Percentiles rank a stretch among this genome's conserved stretches.
These are phyloP conservation scores for Catharus ustulatus DNA, from an alignment of 2,797 vertebrate genomes.

Conservation along the genomic window DNA sequence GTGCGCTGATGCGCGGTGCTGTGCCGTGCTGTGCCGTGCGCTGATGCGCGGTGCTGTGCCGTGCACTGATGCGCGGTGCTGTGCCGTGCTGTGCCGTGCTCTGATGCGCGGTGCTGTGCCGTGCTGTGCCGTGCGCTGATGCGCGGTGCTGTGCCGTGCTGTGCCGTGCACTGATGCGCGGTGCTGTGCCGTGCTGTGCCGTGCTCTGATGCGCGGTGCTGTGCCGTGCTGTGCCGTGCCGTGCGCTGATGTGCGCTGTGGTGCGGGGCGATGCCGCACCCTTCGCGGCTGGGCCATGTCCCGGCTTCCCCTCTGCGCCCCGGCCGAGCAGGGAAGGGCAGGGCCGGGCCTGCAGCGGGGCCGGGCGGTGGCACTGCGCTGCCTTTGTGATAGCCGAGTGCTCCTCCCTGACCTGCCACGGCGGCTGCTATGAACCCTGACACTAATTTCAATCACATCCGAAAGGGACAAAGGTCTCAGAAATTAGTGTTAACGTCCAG, in stretches of 20 bases:
- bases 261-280: too few species aligned
- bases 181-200: accelerated
- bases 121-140: accelerated
- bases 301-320: accelerated
- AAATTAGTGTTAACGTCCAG: background rate
- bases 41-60: accelerated
- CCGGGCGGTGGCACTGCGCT: accelerated
- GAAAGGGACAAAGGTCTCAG: background rate
- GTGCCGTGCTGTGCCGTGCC: background rate
- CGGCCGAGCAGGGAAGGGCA: background rate
- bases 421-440: background rate
- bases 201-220: accelerated
- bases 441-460: background rate
- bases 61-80: accelerated
- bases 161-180: accelerated
- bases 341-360: background rate
- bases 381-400: accelerated
- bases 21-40: accelerated
- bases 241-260: background rate
- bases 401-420: background rate
- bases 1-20: accelerated
- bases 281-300: too few species aligned
- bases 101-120: accelerated
- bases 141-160: background rate
- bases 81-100: accelerated